Percentiles rank a stretch among this genome's conserved stretches.
Conservation (phyloP, 2,797 vertebrate species). For the Acanthurus lineatus region DNA sequence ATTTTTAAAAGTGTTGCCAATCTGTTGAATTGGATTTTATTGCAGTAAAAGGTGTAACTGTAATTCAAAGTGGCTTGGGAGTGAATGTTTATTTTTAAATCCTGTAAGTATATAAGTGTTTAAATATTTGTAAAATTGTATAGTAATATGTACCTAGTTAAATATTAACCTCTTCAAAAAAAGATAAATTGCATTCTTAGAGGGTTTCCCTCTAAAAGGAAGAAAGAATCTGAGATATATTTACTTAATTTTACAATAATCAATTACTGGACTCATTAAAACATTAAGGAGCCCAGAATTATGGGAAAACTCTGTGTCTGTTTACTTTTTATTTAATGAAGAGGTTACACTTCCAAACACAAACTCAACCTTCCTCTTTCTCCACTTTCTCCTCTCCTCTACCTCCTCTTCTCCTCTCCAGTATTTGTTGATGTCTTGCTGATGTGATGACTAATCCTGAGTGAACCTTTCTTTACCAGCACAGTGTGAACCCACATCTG, state of each 20-base stretch:
- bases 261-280: not conserved
- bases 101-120: not conserved
- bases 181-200: too few relatives aligned
- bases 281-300: not conserved
- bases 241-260: not conserved
- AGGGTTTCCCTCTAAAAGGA: too few relatives aligned
- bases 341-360: not conserved
- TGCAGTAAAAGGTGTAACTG: not conserved
- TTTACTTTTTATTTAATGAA: not conserved
- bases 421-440: not conserved
- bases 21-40: not conserved
- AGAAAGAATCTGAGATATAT: not conserved
- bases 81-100: not conserved
- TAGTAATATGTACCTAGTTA: too few relatives aligned
- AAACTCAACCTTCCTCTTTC: not conserved
- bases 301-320: not conserved
- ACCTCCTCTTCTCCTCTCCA: not conserved
- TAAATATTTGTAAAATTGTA: not conserved
- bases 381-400: conserved; percentile 4
- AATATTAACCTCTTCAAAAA: too few relatives aligned
- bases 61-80: not conserved
- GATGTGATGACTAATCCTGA: conserved; percentile 51
- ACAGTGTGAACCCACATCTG: conserved; percentile 57
- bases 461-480: conserved; percentile 41
- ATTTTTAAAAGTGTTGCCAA: too few relatives aligned